Conservation (phyloP, 2,888 invertebrate genomes). For the Aelia acuminata region DNA sequence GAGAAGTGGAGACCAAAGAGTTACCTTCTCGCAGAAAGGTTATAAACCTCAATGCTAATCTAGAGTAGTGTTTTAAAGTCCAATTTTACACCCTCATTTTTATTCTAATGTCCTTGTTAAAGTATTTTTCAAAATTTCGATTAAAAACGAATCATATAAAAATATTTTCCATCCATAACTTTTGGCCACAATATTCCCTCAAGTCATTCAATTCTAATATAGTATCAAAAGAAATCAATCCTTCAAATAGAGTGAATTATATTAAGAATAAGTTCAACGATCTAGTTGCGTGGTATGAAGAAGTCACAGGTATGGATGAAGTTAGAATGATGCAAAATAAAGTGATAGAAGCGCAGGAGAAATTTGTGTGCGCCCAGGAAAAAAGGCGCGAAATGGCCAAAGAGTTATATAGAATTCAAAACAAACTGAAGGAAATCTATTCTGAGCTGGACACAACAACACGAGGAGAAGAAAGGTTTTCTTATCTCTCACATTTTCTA, state of each 20-base stretch:
- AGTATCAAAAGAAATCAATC: not conserved
- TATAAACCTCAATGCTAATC: conserved; percentile 12
- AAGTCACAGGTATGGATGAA: conserved; percentile 83
- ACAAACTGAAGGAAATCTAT: conserved; percentile 79
- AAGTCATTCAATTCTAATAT: conserved; percentile 2
- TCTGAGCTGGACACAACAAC: conserved; percentile 82
- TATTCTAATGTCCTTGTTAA: not conserved
- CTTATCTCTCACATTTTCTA: not conserved
- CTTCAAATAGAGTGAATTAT: conserved; percentile 57
- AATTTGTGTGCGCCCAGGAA: conserved; percentile 78
- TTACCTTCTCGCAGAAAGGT: not conserved
- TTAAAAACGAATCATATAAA: not conserved
- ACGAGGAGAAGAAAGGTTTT: conserved; percentile 83
- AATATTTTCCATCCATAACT: not conserved
- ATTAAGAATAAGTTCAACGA: conserved; percentile 71
- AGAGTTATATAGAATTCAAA: conserved; percentile 75
- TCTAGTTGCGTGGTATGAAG: conserved; percentile 77
- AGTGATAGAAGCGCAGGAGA: conserved; percentile 79
- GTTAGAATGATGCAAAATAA: conserved; percentile 82
- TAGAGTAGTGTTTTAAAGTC: not conserved
- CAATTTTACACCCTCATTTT: not conserved
- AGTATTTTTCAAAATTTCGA: conserved; percentile 38
- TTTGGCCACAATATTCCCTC: not conserved
- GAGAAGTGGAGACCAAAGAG: not conserved
- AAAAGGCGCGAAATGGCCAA: conserved; percentile 76